Conservation (phyloP, 2,113 vertebrate species). For the Sisor rabdophorus region DNA sequence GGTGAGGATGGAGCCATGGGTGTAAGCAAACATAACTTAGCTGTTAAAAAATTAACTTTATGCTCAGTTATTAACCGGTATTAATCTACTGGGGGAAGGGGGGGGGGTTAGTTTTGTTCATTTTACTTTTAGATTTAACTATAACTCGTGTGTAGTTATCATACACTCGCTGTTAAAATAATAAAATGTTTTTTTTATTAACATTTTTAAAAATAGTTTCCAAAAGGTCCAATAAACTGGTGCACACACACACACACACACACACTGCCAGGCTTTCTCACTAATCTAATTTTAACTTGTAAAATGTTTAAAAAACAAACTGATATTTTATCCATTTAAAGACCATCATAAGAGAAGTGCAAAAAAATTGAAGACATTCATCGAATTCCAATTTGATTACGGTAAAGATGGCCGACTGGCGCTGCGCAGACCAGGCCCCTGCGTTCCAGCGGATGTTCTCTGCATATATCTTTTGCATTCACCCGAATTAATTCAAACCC, state of each 20-base stretch:
- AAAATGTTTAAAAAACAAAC: not conserved
- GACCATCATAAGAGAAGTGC: not conserved
- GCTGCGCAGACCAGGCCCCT: not conserved
- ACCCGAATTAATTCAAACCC: not conserved
- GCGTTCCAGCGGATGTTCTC: conserved; percentile 11
- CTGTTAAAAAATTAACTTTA: too few species aligned
- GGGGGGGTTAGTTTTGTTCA: too few species aligned
- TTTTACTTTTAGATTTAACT: not conserved
- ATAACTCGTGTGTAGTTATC: not conserved
- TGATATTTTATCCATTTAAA: not conserved
- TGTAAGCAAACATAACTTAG: too few species aligned
- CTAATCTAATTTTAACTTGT: too few species aligned
- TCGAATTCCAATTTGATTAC: conserved; percentile 14
- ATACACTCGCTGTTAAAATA: too few species aligned
- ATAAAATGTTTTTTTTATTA: too few species aligned
- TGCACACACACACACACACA: not conserved
- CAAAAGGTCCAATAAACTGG: too few species aligned
- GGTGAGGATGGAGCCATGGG: not conserved
- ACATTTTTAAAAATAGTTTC: too few species aligned
- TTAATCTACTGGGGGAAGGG: too few species aligned
- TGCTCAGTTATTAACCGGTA: too few species aligned
- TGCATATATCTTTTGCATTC: not conserved
- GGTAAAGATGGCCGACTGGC: conserved; percentile 40
- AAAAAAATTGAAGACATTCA: not conserved
- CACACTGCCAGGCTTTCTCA: not conserved